Percentiles rank a stretch among this genome's conserved stretches.
phyloP scores from a whole-genome alignment of 2,888 invertebrate genomes.

The Orchesellides sinensis region DNA sequence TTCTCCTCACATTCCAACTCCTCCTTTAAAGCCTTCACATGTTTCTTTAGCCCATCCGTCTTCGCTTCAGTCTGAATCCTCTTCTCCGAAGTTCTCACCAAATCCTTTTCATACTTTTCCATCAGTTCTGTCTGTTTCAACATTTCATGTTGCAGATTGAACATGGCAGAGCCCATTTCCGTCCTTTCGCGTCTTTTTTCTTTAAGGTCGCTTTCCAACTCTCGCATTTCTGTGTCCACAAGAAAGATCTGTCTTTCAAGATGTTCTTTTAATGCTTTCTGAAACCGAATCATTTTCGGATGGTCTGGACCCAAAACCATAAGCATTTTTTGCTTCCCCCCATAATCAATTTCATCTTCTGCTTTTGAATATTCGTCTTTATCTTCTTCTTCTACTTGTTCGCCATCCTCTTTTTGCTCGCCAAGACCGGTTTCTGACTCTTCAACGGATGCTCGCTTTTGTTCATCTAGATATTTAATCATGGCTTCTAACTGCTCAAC shows the following conservation, averaged over 20 bases:
- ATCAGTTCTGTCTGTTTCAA: slow-evolving; percentile 79
- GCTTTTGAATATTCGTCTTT: not conserved
- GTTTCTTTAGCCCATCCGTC: slow-evolving; percentile 78
- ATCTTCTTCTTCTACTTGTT: not conserved
- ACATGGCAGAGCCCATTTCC: slow-evolving; percentile 80
- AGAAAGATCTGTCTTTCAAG: slow-evolving; percentile 82
- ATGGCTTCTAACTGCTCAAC: slow-evolving; percentile 58
- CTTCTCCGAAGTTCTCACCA: slow-evolving; percentile 79
- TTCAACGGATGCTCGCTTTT: slow-evolving; percentile 19
- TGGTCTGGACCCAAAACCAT: slow-evolving; percentile 84
- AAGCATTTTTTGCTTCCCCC: slow-evolving; percentile 75
- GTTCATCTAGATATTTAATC: slow-evolving; percentile 56
- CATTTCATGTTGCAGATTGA: slow-evolving; percentile 82
- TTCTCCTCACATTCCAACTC: slow-evolving; percentile 81
- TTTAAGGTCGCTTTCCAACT: slow-evolving; percentile 79
- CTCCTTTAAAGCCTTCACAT: slow-evolving; percentile 80
- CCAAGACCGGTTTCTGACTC: slow-evolving; percentile 16
- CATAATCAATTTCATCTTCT: slow-evolving; percentile 3
- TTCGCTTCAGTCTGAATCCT: slow-evolving; percentile 79
- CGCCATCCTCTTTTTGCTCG: slow-evolving; percentile 1
- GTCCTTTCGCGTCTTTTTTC: slow-evolving; percentile 80
- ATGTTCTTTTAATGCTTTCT: slow-evolving; percentile 83
- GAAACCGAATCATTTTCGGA: slow-evolving; percentile 86
- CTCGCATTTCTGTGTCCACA: slow-evolving; percentile 83
- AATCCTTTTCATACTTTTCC: slow-evolving; percentile 79